Percentiles rank a stretch among this genome's conserved stretches.
Evolutionary conservation across 2,113 vertebrate species (phyloP).

Genomic region (Cebus imitator): DNA sequence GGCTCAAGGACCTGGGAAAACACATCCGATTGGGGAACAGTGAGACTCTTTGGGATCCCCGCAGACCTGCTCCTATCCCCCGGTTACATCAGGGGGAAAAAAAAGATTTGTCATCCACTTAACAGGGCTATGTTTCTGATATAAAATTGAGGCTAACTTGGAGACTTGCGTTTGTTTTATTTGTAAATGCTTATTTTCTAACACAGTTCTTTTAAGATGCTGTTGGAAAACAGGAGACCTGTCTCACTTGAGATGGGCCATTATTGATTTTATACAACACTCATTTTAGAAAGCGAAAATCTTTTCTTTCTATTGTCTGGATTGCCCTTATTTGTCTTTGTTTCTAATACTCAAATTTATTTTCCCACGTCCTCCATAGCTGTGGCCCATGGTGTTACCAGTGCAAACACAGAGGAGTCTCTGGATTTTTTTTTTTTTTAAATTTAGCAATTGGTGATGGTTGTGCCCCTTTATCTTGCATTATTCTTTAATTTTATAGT

Average conservation of each 20-base stretch:
- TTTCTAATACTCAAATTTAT: not conserved
- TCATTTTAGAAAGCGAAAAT: slow-evolving; percentile 31
- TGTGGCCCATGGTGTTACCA: not conserved
- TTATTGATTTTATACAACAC: not conserved
- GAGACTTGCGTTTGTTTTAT: not conserved
- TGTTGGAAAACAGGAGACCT: not conserved
- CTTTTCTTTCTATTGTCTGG: not conserved
- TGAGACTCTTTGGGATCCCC: no score
- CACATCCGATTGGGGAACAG: no score
- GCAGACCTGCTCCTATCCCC: no score
- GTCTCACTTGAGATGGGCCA: not conserved
- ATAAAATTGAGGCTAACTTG: not conserved
- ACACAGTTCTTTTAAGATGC: not conserved
- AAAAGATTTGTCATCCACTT: not conserved
- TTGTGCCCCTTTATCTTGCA: not conserved
- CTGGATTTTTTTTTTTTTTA: not conserved
- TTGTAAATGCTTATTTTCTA: slow-evolving; percentile 24
- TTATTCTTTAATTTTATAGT: not conserved
- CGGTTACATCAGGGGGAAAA: no score
- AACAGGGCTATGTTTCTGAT: not conserved
- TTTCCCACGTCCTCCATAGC: not conserved
- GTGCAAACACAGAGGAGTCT: not conserved
- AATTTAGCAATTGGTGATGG: not conserved
- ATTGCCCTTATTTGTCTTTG: not conserved
- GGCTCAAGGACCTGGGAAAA: no score